phyloP scores from a whole-genome alignment of 37 sponge, comb jelly and placozoan species.

The Axinella damicornis region DNA sequence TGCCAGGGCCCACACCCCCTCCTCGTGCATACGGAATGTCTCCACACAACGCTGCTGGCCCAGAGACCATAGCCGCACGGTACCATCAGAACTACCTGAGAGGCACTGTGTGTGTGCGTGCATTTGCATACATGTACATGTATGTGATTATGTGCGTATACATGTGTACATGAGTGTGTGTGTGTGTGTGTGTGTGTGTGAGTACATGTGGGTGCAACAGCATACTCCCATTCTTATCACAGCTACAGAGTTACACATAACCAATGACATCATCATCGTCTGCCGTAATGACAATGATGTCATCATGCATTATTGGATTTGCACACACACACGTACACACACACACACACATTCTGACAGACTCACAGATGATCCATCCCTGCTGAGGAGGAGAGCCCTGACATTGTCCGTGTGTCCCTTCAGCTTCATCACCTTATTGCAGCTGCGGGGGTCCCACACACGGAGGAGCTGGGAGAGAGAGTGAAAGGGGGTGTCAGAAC shows the following conservation, averaged over 20 bases:
- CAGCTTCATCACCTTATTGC: slow-evolving; percentile 65
- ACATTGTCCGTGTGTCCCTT: slow-evolving; percentile 96
- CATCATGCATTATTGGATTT: too few relatives aligned
- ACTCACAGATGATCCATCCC: slow-evolving; percentile 91
- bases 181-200: neutral
- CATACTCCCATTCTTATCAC: neutral
- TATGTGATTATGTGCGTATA: neutral
- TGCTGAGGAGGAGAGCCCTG: slow-evolving; percentile 75
- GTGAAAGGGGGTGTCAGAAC: too few relatives aligned
- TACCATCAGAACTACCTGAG: slow-evolving; percentile 96
- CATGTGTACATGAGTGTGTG: neutral
- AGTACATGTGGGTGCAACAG: neutral
- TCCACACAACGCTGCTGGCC: slow-evolving; percentile 94
- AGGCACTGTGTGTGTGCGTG: slow-evolving; percentile 71
- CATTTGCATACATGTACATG: too few relatives aligned
- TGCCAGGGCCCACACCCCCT: slow-evolving; percentile 87
- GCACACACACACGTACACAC: too few relatives aligned
- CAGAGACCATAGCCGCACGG: slow-evolving; percentile 94
- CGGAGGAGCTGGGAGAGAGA: slow-evolving; percentile 49
- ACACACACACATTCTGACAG: too few relatives aligned
- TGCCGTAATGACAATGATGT: too few relatives aligned
- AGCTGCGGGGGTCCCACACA: slow-evolving; percentile 88
- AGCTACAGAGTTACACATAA: too few relatives aligned
- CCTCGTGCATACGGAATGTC: slow-evolving; percentile 85
- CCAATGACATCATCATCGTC: too few relatives aligned